Evolutionary conservation across 2,113 vertebrate species (phyloP).

Genomic region (Salminus brasiliensis): DNA sequence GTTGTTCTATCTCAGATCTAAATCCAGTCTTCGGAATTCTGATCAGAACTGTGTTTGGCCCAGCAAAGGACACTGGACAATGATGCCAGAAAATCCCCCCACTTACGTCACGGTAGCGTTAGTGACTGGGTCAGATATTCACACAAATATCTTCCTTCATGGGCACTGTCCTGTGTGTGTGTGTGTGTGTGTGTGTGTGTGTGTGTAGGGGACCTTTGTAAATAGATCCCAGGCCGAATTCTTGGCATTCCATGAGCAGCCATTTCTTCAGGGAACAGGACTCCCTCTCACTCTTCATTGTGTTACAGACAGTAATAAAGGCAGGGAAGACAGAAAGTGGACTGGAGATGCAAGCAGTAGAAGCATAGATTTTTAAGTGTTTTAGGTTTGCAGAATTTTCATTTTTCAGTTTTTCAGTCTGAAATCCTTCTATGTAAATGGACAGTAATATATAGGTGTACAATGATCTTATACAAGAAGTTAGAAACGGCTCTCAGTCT

Average conservation of each 20-base stretch:
- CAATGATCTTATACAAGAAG: constrained; percentile 12
- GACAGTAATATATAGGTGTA: constrained; percentile 13
- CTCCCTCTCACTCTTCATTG: constrained; percentile 13
- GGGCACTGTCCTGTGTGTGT: constrained; percentile 2
- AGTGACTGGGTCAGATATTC: neutral
- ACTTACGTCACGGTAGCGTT: neutral
- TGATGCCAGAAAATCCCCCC: neutral
- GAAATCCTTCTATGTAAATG: neutral
- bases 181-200: constrained; percentile 10
- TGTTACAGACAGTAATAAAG: neutral
- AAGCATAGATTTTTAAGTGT: no score
- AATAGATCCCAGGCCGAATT: constrained; percentile 58
- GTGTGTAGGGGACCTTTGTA: constrained; percentile 54
- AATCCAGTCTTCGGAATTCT: neutral
- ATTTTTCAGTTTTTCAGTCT: no score
- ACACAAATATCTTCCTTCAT: neutral
- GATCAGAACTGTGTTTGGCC: neutral
- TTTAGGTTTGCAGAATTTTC: neutral
- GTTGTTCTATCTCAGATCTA: neutral
- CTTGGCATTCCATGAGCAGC: constrained; percentile 49
- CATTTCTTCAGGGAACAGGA: constrained; percentile 32
- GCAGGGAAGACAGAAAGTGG: neutral
- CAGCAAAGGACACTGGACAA: neutral
- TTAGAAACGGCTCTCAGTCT: neutral
- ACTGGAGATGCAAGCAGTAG: neutral